These are phyloP conservation scores for Acronicta alni DNA, from an alignment of 2,888 invertebrate species.

Conservation along the genomic window DNA sequence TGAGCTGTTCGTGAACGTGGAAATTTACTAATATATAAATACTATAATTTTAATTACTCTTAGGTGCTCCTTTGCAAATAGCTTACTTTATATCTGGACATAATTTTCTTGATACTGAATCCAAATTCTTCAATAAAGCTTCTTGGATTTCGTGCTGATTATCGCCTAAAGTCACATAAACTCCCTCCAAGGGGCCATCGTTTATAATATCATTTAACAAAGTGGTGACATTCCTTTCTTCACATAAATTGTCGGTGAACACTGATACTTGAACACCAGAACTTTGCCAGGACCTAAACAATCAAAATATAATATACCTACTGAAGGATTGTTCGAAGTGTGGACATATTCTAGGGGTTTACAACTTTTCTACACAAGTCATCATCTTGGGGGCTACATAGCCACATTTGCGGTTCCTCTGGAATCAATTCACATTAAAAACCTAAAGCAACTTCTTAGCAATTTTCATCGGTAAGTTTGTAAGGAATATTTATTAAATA, in stretches of 20 bases:
- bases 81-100: constrained; percentile 34
- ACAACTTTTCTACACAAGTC: too few relatives aligned
- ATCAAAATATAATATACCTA: not conserved
- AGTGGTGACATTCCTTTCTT: constrained; percentile 10
- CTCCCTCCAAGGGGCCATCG: constrained; percentile 29
- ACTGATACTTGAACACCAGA: constrained; percentile 23
- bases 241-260: constrained; percentile 18
- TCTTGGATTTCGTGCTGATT: constrained; percentile 16
- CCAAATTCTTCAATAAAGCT: constrained; percentile 17
- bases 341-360: too few relatives aligned
- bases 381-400: too few relatives aligned
- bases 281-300: constrained; percentile 32
- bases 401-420: too few relatives aligned
- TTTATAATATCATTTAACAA: constrained; percentile 17
- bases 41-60: too few relatives aligned
- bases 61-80: not conserved
- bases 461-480: too few relatives aligned
- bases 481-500: too few relatives aligned
- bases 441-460: too few relatives aligned
- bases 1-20: too few relatives aligned
- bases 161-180: constrained; percentile 29
- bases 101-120: constrained; percentile 28
- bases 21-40: too few relatives aligned
- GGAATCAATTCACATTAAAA: too few relatives aligned
- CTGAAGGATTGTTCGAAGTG: too few relatives aligned